These are phyloP conservation scores for Betta splendens DNA, from an alignment of 2,797 vertebrate genomes.

Conservation along the genomic window DNA sequence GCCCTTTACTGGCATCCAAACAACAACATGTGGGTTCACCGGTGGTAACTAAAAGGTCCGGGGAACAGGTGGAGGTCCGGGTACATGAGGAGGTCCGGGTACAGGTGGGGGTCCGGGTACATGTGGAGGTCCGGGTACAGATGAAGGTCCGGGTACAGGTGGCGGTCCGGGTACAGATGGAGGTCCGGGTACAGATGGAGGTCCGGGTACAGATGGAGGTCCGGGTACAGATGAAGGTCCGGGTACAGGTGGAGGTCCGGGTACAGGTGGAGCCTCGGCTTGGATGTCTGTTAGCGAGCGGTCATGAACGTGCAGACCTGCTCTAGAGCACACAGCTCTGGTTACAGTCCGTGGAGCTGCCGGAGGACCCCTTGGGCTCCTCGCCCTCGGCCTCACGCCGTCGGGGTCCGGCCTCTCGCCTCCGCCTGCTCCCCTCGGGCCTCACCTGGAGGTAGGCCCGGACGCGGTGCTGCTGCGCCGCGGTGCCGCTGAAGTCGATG, in stretches of 20 bases:
- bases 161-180: conserved; percentile 13
- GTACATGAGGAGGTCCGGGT: too few species aligned
- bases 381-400: conserved; percentile 67
- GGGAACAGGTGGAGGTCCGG: conserved; percentile 13
- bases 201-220: too few species aligned
- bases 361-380: conserved; percentile 81
- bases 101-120: too few species aligned
- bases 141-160: conserved; percentile 22
- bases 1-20: conserved; percentile 46
- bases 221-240: too few species aligned
- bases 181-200: conserved; percentile 22
- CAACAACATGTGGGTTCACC: conserved; percentile 24
- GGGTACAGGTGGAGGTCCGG: conserved; percentile 13
- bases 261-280: too few species aligned
- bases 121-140: too few species aligned
- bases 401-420: conserved; percentile 38
- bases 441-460: conserved; percentile 91
- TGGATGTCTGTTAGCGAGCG: conserved; percentile 30
- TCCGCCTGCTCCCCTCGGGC: conserved; percentile 67
- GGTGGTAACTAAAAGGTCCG: conserved; percentile 36
- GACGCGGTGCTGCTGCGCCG: conserved; percentile 88
- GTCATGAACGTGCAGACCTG: conserved; percentile 66
- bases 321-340: conserved; percentile 85
- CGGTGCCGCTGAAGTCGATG: conserved; percentile 90
- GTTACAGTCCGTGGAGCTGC: conserved; percentile 68